Evolutionary conservation across 1,140 invertebrate genomes (phyloP), one percentile per base, ranked within the genome.

Genomic region (Pemphigus obesinymphae): DNA sequence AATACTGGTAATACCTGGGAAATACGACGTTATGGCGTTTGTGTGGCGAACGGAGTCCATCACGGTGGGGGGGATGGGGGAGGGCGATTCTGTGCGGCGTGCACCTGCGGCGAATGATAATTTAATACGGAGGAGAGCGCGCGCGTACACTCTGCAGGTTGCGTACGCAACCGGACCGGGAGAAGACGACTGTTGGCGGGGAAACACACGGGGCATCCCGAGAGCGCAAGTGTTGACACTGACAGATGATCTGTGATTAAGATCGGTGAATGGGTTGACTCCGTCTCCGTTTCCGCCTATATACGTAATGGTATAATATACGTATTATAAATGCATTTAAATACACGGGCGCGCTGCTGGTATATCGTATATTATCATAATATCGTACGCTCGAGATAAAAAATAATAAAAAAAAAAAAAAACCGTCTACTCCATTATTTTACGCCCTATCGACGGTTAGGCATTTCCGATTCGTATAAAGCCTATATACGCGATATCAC

Each of bases 181-280:
- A 13, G 53, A n/a, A 55, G 26, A 55, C 53, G 53, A 23, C n/a
- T 0, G 5, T 26, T 6, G 53, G 6, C 29, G 34, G 66, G 10
- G n/a, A n/a, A n/a, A n/a, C n/a, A n/a, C n/a, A n/a, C 17, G 20
- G n/a, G 63, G 2, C 10, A 10, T 40, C 37, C 37, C 37, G 61
- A 10, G 61, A 10, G 15, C 26, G 73, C 50, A 61, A 80, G 76
- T 80, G 76, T 80, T 80, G 76, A 80, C 76, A 80, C 76, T 63
- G 76, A 80, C 76, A 80, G 76, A 80, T 80, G 76, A 80, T 55
- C 55, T 15, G 55, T 63, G 76, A 80, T 80, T 58, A 50, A 63
- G 76, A 80, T 80, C 76, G 55, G 76, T 80, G 76, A 80, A 80
- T 45, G 76, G 76, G 76, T 80, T 43, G 11, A 20, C 66, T 40